phyloP scores from a whole-genome alignment of 2,113 vertebrate genomes.

The Pelusios castaneus region DNA sequence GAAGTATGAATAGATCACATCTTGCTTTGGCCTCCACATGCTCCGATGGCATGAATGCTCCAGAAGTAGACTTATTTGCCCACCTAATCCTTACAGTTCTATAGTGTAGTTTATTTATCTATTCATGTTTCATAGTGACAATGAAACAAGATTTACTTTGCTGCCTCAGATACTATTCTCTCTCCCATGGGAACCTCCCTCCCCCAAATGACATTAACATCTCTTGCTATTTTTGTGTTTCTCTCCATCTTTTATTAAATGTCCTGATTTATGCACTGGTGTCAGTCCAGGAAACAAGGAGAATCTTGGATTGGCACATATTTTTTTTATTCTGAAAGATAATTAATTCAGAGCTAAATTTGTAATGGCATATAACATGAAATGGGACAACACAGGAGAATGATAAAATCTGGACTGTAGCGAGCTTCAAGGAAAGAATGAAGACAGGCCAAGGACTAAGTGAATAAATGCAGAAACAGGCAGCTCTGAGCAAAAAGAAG shows the following conservation, averaged over 20 bases:
- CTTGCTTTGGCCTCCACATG: neutral
- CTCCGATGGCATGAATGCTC: neutral
- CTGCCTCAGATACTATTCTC: neutral
- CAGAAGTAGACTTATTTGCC: neutral
- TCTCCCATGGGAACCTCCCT: conserved; percentile 6
- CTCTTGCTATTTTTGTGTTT: conserved; percentile 17
- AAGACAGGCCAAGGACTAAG: neutral
- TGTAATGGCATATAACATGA: neutral
- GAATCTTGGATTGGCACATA: neutral
- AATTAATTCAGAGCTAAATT: conserved; percentile 1
- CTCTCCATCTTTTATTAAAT: conserved; percentile 39
- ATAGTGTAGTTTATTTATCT: neutral
- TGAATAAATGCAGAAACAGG: neutral
- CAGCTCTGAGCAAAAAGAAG: neutral
- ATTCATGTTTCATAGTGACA: neutral
- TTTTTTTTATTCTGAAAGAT: neutral
- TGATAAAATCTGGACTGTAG: neutral
- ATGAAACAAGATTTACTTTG: conserved; percentile 10
- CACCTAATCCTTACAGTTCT: neutral
- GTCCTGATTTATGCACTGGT: neutral
- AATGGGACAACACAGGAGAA: neutral
- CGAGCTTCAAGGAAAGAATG: neutral
- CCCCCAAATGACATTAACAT: conserved; percentile 18
- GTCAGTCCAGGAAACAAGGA: neutral
- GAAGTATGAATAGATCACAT: neutral